These are phyloP conservation scores for Ammospiza caudacuta DNA, from an alignment of 2,113 vertebrate species.

Conservation along the genomic window DNA sequence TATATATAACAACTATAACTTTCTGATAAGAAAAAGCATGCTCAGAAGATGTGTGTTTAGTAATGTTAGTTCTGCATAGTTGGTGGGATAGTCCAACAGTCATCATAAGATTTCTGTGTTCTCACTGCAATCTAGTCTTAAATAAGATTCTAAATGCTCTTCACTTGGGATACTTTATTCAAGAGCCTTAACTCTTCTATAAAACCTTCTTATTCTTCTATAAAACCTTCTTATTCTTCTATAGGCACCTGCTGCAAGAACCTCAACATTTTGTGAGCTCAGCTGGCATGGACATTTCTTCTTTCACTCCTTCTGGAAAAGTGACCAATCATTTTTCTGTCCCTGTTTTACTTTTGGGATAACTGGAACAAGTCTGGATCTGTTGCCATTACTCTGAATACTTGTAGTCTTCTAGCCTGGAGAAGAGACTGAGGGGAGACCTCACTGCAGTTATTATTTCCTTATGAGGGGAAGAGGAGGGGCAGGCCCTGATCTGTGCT, in stretches of 20 bases:
- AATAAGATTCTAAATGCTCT: neutral
- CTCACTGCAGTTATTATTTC: neutral
- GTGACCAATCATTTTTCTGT: neutral
- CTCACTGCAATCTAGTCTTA: neutral
- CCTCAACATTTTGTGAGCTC: neutral
- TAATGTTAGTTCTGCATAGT: neutral
- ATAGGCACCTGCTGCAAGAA: neutral
- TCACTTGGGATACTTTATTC: neutral
- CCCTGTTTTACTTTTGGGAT: neutral
- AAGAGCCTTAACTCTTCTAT: neutral
- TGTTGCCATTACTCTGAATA: neutral
- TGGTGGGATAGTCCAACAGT: neutral
- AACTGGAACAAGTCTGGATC: neutral
- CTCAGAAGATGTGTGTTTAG: neutral
- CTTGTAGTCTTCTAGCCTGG: neutral
- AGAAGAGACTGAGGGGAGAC: neutral
- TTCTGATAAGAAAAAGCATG: neutral
- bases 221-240: neutral
- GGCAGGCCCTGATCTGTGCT: neutral
- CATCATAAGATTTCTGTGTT: neutral
- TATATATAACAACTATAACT: neutral
- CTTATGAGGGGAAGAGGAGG: neutral
- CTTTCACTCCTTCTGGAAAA: neutral
- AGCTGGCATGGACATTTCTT: neutral
- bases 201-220: neutral